These are phyloP conservation scores for Sycophila texana DNA, from an alignment of 2,888 invertebrate genomes.

Conservation along the genomic window DNA sequence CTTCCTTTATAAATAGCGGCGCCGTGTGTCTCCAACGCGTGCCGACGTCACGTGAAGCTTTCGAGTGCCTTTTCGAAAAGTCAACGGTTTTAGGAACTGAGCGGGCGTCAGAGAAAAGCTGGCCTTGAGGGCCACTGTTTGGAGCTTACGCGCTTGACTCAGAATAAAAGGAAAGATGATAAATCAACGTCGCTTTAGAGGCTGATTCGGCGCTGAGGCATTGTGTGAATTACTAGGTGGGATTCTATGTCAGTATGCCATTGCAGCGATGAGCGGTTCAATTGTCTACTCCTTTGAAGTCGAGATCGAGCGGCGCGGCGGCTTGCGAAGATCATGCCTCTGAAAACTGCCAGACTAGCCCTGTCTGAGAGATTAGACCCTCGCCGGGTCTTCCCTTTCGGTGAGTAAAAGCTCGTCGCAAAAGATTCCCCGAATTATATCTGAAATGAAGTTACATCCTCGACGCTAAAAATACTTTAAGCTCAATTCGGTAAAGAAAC, in stretches of 20 bases:
- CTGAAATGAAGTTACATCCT: neutral
- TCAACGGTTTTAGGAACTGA: too few relatives aligned
- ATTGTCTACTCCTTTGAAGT: neutral
- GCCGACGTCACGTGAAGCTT: too few relatives aligned
- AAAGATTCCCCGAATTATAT: neutral
- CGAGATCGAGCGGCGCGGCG: constrained; percentile 2
- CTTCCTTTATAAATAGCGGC: too few relatives aligned
- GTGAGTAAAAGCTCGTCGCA: constrained; percentile 12
- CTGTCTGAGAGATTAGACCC: constrained; percentile 34
- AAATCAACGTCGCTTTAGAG: neutral
- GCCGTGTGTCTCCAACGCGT: too few relatives aligned
- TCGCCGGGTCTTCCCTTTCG: constrained; percentile 16
- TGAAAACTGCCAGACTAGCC: constrained; percentile 12
- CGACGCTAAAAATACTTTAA: too few relatives aligned
- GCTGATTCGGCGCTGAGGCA: neutral
- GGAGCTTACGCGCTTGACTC: too few relatives aligned
- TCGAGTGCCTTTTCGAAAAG: neutral
- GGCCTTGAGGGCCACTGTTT: too few relatives aligned
- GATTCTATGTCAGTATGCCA: constrained; percentile 2
- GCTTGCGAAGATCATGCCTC: constrained; percentile 29
- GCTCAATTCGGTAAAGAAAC: too few relatives aligned
- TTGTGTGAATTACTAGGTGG: neutral
- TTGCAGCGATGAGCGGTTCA: constrained; percentile 11
- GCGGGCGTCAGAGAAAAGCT: too few relatives aligned
- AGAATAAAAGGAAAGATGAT: too few relatives aligned